phyloP scores from a whole-genome alignment of 2,113 vertebrate species.

The Psittacus erithacus region DNA sequence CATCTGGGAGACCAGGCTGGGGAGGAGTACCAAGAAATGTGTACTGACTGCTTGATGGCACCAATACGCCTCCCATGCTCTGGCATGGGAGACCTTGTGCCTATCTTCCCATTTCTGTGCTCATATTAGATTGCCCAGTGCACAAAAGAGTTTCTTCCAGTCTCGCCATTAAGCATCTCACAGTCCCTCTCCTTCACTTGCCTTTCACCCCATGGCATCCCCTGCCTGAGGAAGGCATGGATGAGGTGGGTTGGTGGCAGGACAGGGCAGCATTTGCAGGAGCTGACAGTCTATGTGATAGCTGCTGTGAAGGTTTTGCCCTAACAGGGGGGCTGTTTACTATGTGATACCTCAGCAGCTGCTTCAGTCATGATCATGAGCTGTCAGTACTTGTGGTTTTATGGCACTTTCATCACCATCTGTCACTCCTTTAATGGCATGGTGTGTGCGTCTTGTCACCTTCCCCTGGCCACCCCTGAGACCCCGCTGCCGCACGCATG shows the following conservation, averaged over 20 bases:
- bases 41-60: neutral
- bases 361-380: neutral
- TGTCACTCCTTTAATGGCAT: conserved; percentile 45
- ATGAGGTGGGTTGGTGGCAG: neutral
- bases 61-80: rapidly evolving
- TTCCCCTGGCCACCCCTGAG: neutral
- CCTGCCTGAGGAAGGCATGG: neutral
- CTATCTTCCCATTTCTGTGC: neutral
- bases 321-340: neutral
- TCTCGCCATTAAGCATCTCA: rapidly evolving
- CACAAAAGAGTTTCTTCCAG: neutral
- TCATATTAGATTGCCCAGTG: neutral
- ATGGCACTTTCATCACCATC: conserved; percentile 62
- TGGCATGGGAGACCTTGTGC: neutral
- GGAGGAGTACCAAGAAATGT: neutral
- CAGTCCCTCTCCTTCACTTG: rapidly evolving
- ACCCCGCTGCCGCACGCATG: rapidly evolving
- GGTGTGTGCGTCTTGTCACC: neutral
- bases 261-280: neutral
- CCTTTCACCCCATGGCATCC: neutral
- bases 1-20: neutral
- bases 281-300: neutral
- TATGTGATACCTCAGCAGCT: conserved; percentile 51
- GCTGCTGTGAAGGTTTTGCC: neutral
- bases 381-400: conserved; percentile 38